These are phyloP conservation scores for Tribolium castaneum DNA, from an alignment of 1,140 invertebrate species.

Conservation along the genomic window DNA sequence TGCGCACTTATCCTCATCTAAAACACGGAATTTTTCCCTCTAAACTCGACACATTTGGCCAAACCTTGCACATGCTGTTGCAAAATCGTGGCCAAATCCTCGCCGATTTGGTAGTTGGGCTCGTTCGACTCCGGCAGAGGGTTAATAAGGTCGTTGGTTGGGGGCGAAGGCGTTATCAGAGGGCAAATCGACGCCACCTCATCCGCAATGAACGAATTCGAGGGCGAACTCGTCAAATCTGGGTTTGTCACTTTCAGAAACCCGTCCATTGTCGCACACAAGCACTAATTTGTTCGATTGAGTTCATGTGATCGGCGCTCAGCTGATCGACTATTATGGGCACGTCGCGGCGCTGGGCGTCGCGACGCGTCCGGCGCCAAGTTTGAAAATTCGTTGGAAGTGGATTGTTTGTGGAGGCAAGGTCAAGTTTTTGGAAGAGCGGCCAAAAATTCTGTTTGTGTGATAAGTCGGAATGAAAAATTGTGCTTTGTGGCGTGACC, in stretches of 20 bases:
- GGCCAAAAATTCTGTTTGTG: no score
- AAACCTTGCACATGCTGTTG: constrained; percentile 62
- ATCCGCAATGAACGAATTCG: constrained; percentile 63
- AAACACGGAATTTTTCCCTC: background rate
- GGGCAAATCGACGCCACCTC: constrained; percentile 69
- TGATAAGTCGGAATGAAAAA: no score
- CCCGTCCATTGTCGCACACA: constrained; percentile 48
- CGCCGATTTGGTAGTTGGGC: constrained; percentile 55
- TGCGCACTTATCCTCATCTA: constrained; percentile 44
- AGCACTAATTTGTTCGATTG: background rate
- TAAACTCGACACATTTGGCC: background rate
- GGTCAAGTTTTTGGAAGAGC: no score
- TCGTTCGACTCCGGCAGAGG: constrained; percentile 62
- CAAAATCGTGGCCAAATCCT: constrained; percentile 60
- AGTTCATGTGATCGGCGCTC: constrained; percentile 12
- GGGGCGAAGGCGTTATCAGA: constrained; percentile 66
- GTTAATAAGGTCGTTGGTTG: constrained; percentile 65
- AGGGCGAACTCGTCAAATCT: constrained; percentile 51
- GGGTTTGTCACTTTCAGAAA: constrained; percentile 50
- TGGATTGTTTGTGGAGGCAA: no score
- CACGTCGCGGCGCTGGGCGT: constrained; percentile 22
- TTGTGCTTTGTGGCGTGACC: no score
- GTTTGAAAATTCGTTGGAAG: background rate
- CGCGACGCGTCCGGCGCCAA: constrained; percentile 5
- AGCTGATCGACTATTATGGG: constrained; percentile 38